Conservation (phyloP, 2,113 vertebrate genomes). For the Leucoraja erinaceus region DNA sequence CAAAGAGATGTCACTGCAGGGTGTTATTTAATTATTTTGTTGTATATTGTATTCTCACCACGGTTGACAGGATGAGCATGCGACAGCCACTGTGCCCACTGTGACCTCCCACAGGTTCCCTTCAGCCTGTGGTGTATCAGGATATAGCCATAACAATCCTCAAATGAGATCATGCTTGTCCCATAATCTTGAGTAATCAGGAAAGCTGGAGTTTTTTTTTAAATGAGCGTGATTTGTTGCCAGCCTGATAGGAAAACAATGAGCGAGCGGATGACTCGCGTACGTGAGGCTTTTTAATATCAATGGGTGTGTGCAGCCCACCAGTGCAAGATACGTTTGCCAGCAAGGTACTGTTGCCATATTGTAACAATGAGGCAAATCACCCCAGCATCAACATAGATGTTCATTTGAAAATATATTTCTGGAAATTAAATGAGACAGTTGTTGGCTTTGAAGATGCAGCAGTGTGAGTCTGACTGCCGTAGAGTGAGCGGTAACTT, state of each 20-base stretch:
- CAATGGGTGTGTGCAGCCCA: no score
- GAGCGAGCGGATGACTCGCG: slow-evolving; percentile 39
- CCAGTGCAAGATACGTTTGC: not conserved
- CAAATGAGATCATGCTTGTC: slow-evolving; percentile 50
- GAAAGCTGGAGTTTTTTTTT: slow-evolving; percentile 46
- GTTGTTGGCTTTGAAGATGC: not conserved
- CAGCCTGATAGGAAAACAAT: slow-evolving; percentile 41
- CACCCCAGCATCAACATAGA: not conserved
- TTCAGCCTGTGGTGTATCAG: slow-evolving; percentile 44
- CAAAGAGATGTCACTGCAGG: slow-evolving; percentile 23
- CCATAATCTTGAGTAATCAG: slow-evolving; percentile 49
- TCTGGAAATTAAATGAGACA: not conserved
- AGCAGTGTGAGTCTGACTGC: not conserved
- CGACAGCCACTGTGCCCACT: slow-evolving; percentile 34
- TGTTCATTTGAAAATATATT: not conserved
- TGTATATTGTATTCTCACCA: slow-evolving; percentile 40
- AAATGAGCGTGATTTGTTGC: slow-evolving; percentile 48
- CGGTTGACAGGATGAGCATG: slow-evolving; percentile 41
- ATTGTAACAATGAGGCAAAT: not conserved
- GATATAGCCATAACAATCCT: slow-evolving; percentile 43
- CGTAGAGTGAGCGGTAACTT: not conserved
- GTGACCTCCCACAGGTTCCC: slow-evolving; percentile 41
- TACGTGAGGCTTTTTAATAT: not conserved
- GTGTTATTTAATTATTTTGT: slow-evolving; percentile 39
- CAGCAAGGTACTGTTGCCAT: not conserved